A percentile compares a stretch with the other conserved stretches of the same genome.
Evolutionary conservation across 2,113 vertebrate species (phyloP).

Genomic region (Pelodiscus sinensis): DNA sequence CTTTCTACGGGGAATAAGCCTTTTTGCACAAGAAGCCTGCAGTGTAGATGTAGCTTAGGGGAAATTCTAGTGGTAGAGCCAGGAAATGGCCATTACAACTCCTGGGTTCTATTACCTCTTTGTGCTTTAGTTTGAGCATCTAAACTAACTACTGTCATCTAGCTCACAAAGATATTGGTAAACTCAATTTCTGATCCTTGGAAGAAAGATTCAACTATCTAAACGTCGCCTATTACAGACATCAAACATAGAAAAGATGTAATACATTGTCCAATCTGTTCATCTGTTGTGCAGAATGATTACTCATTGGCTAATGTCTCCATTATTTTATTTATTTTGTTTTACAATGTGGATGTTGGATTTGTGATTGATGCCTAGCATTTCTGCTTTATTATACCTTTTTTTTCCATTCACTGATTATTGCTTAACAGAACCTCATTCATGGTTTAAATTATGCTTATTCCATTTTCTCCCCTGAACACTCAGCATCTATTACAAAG

Average conservation of each 20-base stretch:
- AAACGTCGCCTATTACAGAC: rapidly evolving
- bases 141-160: not conserved
- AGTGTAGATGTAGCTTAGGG: not conserved
- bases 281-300: not conserved
- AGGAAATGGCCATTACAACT: not conserved
- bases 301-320: not conserved
- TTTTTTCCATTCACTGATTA: not conserved
- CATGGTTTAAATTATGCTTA: not conserved
- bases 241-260: not conserved
- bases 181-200: not conserved
- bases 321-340: not conserved
- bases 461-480: not conserved
- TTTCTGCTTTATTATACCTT: not conserved
- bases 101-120: not conserved
- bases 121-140: not conserved
- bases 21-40: too few relatives aligned
- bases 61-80: not conserved
- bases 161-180: not conserved
- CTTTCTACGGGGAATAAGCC: too few relatives aligned
- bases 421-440: not conserved
- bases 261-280: not conserved
- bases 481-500: not conserved
- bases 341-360: not conserved
- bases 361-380: not conserved
- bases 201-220: not conserved